Conservation (phyloP, 92 coral and sea anemone species). For the Isaurus tuberculatus region DNA sequence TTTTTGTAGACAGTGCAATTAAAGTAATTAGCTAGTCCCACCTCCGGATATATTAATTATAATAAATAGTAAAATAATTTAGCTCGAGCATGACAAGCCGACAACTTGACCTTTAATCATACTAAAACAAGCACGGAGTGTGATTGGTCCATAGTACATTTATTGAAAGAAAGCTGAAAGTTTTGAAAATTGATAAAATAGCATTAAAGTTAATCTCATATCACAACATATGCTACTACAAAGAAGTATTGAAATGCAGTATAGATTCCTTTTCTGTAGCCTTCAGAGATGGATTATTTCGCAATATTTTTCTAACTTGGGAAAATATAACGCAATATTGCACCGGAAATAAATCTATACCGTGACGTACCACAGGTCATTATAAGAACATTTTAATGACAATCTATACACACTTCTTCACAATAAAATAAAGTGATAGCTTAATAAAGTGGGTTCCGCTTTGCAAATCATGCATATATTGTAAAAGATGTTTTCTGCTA, state of each 20-base stretch:
- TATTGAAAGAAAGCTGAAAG: constrained; percentile 52
- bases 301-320: background rate
- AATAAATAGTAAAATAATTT: constrained; percentile 34
- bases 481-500: background rate
- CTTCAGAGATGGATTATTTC: background rate
- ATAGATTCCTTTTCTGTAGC: background rate
- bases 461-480: background rate
- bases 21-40: constrained; percentile 83
- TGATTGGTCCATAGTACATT: constrained; percentile 59
- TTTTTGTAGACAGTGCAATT: constrained; percentile 88
- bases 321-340: background rate
- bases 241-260: background rate
- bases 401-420: constrained; percentile 13
- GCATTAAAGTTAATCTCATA: constrained; percentile 45
- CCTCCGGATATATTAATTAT: constrained; percentile 61
- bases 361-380: constrained; percentile 21
- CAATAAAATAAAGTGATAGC: constrained; percentile 14
- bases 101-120: constrained; percentile 72
- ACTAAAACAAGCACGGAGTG: constrained; percentile 7
- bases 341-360: background rate
- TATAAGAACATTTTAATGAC: constrained; percentile 32
- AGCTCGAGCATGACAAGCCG: constrained; percentile 55
- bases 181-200: constrained; percentile 61
- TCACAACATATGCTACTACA: constrained; percentile 60
- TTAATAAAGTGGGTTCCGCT: background rate